phyloP scores from a whole-genome alignment of 2,888 invertebrate genomes.

The Disparrhopalites patrizii region DNA sequence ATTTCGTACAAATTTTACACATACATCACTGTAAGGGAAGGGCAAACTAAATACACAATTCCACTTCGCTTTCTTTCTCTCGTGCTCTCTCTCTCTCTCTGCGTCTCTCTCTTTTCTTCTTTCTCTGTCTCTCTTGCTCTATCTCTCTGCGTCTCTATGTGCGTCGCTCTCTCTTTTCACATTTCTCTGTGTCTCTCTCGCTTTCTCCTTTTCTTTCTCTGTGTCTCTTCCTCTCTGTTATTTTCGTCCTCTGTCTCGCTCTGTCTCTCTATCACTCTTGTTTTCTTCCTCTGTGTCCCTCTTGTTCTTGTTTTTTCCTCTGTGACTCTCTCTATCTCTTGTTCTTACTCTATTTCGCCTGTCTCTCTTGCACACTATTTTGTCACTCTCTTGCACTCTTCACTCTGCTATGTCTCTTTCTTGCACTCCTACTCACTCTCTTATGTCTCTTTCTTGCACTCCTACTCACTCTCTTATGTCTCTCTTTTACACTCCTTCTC shows the following conservation, averaged over 20 bases:
- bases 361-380: too few relatives aligned
- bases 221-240: slow-evolving; percentile 2
- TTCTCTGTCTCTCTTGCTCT: background rate
- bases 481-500: background rate
- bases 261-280: slow-evolving; percentile 10
- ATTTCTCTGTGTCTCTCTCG: too few relatives aligned
- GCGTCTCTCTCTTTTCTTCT: background rate
- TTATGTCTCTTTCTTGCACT: background rate
- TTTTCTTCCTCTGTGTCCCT: background rate
- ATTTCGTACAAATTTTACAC: too few relatives aligned
- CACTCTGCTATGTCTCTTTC: background rate
- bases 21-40: too few relatives aligned
- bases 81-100: background rate
- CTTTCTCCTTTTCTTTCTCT: too few relatives aligned
- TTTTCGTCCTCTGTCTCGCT: slow-evolving; percentile 7
- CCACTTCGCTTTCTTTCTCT: background rate
- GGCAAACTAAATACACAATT: too few relatives aligned
- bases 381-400: background rate
- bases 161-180: background rate
- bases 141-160: background rate
- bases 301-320: background rate
- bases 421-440: too few relatives aligned
- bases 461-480: background rate
- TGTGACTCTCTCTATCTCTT: slow-evolving; percentile 8
- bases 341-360: too few relatives aligned